Evolutionary conservation across 2,113 vertebrate species (phyloP).

Genomic region (Dipodomys merriami): DNA sequence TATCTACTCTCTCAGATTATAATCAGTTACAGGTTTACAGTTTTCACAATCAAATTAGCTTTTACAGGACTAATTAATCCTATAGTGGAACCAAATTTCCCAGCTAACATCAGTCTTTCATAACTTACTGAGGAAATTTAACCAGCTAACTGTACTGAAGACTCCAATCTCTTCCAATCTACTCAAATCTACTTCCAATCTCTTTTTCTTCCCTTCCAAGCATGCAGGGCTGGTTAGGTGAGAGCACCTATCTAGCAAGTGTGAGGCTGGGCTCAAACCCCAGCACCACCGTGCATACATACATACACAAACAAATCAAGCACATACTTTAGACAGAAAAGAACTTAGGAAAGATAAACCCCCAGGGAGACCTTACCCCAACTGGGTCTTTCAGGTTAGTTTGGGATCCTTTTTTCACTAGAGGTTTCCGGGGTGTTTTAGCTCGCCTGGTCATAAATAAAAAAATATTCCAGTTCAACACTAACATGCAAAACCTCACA

Average conservation of each 20-base stretch:
- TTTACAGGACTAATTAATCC: slow-evolving; percentile 1
- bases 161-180: not conserved
- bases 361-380: slow-evolving; percentile 72
- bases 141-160: not conserved
- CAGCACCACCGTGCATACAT: too few relatives aligned
- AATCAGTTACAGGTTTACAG: not conserved
- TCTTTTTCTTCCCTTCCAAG: not conserved
- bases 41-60: not conserved
- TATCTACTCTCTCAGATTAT: slow-evolving; percentile 34
- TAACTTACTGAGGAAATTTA: not conserved
- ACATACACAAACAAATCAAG: not conserved
- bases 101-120: not conserved
- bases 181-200: not conserved
- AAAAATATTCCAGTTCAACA: slow-evolving; percentile 22
- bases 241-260: too few relatives aligned
- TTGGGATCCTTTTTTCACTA: slow-evolving; percentile 75
- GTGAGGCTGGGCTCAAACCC: too few relatives aligned
- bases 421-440: slow-evolving; percentile 73
- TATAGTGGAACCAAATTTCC: slow-evolving; percentile 11
- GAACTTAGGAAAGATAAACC: not conserved
- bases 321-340: not conserved
- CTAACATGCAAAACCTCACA: slow-evolving; percentile 13
- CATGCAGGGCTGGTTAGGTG: too few relatives aligned
- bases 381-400: slow-evolving; percentile 77
- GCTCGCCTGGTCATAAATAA: slow-evolving; percentile 58